Conservation (phyloP, 1,140 invertebrate species). For the Camponotus vicinus region DNA sequence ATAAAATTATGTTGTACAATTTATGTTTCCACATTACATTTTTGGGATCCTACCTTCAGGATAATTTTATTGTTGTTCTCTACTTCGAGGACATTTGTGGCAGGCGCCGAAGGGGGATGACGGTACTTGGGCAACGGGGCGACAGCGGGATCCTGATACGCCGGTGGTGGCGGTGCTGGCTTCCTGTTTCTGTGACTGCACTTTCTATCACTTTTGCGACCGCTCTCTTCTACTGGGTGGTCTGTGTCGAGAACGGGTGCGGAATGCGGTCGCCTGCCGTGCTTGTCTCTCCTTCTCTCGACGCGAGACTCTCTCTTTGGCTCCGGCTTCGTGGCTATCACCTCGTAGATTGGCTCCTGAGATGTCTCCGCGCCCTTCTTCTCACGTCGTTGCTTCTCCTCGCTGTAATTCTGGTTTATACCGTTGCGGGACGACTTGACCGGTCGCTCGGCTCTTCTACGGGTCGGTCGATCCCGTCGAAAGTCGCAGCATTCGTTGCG, state of each 20-base stretch:
- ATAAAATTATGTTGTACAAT: background rate
- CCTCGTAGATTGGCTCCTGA: slow-evolving; percentile 81
- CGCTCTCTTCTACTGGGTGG: slow-evolving; percentile 70
- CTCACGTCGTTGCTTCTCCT: slow-evolving; percentile 63
- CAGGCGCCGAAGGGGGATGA: slow-evolving; percentile 59
- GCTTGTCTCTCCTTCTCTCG: slow-evolving; percentile 74
- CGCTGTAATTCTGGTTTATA: slow-evolving; percentile 14
- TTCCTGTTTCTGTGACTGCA: slow-evolving; percentile 76
- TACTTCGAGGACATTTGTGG: slow-evolving; percentile 79
- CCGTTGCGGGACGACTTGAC: slow-evolving; percentile 67
- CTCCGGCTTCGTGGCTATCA: slow-evolving; percentile 79
- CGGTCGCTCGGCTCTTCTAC: slow-evolving; percentile 54
- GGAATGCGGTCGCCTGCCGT: slow-evolving; percentile 81
- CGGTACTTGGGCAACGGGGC: slow-evolving; percentile 75
- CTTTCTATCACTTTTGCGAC: slow-evolving; percentile 62
- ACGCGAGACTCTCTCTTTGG: slow-evolving; percentile 69
- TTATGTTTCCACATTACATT: background rate
- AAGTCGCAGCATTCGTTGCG: slow-evolving; percentile 76
- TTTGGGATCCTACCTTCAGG: slow-evolving; percentile 74
- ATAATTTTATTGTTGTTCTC: slow-evolving; percentile 84
- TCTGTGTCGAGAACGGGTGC: slow-evolving; percentile 82
- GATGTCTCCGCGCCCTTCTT: slow-evolving; percentile 63
- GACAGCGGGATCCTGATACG: slow-evolving; percentile 83
- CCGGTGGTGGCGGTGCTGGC: slow-evolving; percentile 78
- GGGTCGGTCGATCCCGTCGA: slow-evolving; percentile 56